A percentile compares a stretch with the other conserved stretches of the same genome.
These are phyloP conservation scores for Thamnaconus septentrionalis DNA, from an alignment of 2,113 vertebrate genomes.

Conservation along the genomic window DNA sequence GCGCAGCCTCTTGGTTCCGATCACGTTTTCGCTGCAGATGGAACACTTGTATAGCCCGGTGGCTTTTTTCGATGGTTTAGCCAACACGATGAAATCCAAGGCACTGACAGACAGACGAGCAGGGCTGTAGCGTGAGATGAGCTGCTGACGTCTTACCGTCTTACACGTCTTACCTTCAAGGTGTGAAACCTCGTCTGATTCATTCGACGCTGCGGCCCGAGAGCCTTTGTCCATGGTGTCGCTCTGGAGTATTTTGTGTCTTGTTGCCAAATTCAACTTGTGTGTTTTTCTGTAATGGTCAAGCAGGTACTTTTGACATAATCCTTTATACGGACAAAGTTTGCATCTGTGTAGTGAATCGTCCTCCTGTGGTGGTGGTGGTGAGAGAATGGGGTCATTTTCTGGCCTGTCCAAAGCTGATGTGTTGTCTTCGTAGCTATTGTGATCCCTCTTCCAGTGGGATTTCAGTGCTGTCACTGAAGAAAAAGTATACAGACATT, in stretches of 20 bases:
- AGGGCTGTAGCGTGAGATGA: conserved; percentile 85
- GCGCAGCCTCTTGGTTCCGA: conserved; percentile 78
- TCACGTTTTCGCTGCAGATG: conserved; percentile 79
- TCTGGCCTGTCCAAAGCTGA: conserved; percentile 65
- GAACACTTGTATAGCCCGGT: conserved; percentile 82
- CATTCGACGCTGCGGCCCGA: no score
- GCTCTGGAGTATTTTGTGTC: conserved; percentile 26
- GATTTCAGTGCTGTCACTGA: conserved; percentile 81
- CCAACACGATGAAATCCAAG: conserved; percentile 82
- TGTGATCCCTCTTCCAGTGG: conserved; percentile 81
- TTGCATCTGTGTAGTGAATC: no score
- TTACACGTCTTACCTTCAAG: conserved; percentile 84
- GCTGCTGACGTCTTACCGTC: conserved; percentile 77
- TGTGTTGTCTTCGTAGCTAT: conserved; percentile 56
- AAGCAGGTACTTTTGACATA: conserved; percentile 27
- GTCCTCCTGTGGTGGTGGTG: no score
- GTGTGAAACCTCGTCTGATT: no score
- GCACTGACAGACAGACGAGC: conserved; percentile 80
- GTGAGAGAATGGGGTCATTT: conserved; percentile 4
- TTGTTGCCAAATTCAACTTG: conserved; percentile 21
- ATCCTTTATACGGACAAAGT: conserved; percentile 75
- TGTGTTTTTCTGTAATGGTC: conserved; percentile 49
- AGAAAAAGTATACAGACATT: conserved; percentile 80
- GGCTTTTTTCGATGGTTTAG: conserved; percentile 38
- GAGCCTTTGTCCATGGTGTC: conserved; percentile 31